phyloP scores from a whole-genome alignment of 2,888 invertebrate species.

The Scotopteryx bipunctaria region DNA sequence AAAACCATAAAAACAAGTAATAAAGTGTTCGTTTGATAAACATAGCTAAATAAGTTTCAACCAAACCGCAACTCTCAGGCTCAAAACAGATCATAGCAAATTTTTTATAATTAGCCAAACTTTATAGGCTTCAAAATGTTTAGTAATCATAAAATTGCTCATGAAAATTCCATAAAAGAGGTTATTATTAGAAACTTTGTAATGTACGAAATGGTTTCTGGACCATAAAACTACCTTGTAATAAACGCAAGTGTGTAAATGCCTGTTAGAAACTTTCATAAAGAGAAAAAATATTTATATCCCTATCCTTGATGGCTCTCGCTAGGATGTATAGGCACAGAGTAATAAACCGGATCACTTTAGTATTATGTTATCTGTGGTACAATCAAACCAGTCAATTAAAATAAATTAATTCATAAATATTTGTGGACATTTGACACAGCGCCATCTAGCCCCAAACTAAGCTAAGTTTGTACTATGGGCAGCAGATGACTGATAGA shows the following conservation, averaged over 20 bases:
- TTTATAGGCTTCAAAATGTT: conserved; percentile 23
- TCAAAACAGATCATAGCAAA: conserved; percentile 12
- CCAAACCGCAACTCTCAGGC: conserved; percentile 19
- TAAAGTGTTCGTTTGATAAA: conserved; percentile 24
- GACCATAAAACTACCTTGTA: conserved; percentile 3
- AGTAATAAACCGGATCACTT: too few relatives aligned
- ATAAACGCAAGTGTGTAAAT: conserved; percentile 21
- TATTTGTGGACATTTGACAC: too few relatives aligned
- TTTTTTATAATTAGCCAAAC: conserved; percentile 27
- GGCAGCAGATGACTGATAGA: too few relatives aligned
- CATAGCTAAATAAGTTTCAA: conserved; percentile 21
- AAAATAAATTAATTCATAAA: too few relatives aligned
- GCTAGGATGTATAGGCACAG: too few relatives aligned
- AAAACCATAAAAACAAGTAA: conserved; percentile 21
- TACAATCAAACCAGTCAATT: too few relatives aligned
- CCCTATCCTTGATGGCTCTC: too few relatives aligned
- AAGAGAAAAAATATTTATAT: too few relatives aligned
- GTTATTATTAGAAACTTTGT: conserved; percentile 1
- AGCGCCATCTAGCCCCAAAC: too few relatives aligned
- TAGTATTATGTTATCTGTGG: too few relatives aligned
- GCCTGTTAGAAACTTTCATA: too few relatives aligned
- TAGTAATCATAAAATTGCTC: conserved; percentile 15
- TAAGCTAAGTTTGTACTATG: too few relatives aligned
- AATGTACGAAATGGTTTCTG: background rate
- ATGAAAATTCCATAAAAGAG: conserved; percentile 11